phyloP scores from a whole-genome alignment of 1,140 invertebrate genomes.

The Cydia strobilella region DNA sequence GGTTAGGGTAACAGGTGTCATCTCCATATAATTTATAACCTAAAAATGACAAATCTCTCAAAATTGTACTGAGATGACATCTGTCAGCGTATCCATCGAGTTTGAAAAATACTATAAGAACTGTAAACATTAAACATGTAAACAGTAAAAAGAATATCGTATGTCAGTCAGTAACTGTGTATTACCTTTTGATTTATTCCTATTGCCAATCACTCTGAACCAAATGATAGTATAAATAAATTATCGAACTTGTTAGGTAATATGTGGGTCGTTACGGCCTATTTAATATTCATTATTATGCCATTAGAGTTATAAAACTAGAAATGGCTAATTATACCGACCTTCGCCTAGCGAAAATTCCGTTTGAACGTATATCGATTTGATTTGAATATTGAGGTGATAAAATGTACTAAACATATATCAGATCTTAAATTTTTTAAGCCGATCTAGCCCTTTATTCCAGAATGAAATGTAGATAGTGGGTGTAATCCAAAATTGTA shows the following conservation, averaged over 20 bases:
- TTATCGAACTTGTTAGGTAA: constrained; percentile 25
- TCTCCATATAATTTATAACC: too few species aligned
- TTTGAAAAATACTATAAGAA: too few species aligned
- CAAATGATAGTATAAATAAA: constrained; percentile 20
- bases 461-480: too few species aligned
- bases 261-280: constrained; percentile 19
- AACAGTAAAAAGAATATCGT: background rate
- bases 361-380: background rate
- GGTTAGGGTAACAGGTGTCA: too few species aligned
- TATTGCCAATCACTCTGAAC: constrained; percentile 14
- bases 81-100: too few species aligned
- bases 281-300: constrained; percentile 32
- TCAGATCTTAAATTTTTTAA: background rate
- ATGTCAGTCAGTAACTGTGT: background rate
- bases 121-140: background rate
- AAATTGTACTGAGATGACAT: too few species aligned
- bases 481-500: too few species aligned
- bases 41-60: too few species aligned
- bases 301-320: constrained; percentile 12
- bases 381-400: background rate
- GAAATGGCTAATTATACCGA: constrained; percentile 16
- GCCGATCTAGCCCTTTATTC: too few species aligned
- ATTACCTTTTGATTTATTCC: background rate
- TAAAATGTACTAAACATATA: background rate
- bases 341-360: background rate